Conservation (phyloP, 2,888 invertebrate genomes). For the Noctua comes region DNA sequence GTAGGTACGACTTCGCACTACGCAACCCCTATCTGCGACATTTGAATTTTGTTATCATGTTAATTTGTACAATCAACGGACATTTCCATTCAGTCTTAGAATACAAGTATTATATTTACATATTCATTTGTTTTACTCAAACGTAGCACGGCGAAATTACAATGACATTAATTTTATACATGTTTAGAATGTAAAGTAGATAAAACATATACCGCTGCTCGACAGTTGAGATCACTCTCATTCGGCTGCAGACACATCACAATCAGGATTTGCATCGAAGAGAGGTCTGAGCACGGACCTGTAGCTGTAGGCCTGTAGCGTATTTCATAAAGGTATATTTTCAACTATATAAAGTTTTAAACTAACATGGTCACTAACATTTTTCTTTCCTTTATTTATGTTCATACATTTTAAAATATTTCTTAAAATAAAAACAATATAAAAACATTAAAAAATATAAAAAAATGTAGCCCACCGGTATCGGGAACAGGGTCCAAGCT, state of each 20-base stretch:
- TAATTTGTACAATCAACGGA: neutral
- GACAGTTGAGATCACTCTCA: neutral
- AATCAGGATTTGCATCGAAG: neutral
- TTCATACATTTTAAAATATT: too few species aligned
- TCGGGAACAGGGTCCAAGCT: too few species aligned
- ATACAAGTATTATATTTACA: neutral
- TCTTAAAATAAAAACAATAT: too few species aligned
- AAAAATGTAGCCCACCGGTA: too few species aligned
- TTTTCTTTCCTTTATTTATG: too few species aligned
- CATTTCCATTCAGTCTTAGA: conserved; percentile 1
- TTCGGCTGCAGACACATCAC: neutral
- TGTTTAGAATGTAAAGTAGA: neutral
- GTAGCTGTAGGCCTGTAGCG: neutral
- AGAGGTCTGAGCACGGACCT: neutral
- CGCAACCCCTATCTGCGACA: neutral
- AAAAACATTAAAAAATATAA: too few species aligned
- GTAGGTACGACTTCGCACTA: neutral
- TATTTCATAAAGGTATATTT: neutral
- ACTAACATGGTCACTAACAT: too few species aligned
- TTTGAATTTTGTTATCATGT: neutral
- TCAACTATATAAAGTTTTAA: neutral
- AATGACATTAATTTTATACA: neutral
- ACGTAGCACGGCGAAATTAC: neutral
- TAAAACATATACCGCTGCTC: neutral
- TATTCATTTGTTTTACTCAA: neutral